Evolutionary conservation across 2,888 invertebrate genomes (phyloP).

Genomic region (Ectropis crepuscularia): DNA sequence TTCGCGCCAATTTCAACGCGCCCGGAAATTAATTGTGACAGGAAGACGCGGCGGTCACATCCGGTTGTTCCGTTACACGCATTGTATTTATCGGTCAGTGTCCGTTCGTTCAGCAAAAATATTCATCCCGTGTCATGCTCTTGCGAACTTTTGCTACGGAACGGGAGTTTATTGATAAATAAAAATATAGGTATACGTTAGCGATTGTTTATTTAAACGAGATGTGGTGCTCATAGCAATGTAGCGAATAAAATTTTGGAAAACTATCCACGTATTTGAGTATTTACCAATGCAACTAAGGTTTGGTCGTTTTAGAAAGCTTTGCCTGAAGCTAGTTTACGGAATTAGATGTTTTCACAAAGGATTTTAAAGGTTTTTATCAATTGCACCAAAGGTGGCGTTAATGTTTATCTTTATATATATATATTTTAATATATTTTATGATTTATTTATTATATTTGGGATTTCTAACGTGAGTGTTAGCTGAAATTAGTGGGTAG

Average conservation of each 20-base stretch:
- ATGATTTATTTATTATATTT: not conserved
- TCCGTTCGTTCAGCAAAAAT: slow-evolving; percentile 53
- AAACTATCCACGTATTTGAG: too few relatives aligned
- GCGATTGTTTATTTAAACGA: not conserved
- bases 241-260: too few relatives aligned
- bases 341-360: too few relatives aligned
- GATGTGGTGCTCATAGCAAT: too few relatives aligned
- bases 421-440: too few relatives aligned
- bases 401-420: too few relatives aligned
- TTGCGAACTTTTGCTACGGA: slow-evolving; percentile 13
- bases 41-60: slow-evolving; percentile 84
- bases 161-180: slow-evolving; percentile 6
- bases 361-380: too few relatives aligned
- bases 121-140: slow-evolving; percentile 48
- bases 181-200: not conserved
- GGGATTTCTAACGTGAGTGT: not conserved
- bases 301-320: too few relatives aligned
- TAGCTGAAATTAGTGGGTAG: slow-evolving; percentile 1
- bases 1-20: slow-evolving; percentile 85
- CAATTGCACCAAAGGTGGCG: too few relatives aligned
- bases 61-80: slow-evolving; percentile 77
- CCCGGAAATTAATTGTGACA: slow-evolving; percentile 85
- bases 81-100: slow-evolving; percentile 63
- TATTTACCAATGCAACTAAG: too few relatives aligned
- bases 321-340: too few relatives aligned